These are phyloP conservation scores for Neotoxoptera formosana DNA, from an alignment of 1,140 invertebrate genomes.

Conservation along the genomic window DNA sequence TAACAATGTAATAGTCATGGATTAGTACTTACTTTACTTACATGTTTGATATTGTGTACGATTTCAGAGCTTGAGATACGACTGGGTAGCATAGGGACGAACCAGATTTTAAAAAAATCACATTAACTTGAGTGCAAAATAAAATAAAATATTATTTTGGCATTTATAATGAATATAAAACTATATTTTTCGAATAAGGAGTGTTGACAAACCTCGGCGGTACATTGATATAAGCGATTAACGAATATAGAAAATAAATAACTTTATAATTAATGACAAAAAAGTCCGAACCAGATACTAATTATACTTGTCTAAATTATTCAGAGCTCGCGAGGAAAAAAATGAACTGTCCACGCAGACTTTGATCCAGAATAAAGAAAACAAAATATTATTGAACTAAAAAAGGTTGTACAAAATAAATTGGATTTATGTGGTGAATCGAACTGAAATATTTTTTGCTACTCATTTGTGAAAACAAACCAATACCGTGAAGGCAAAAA, in stretches of 20 bases:
- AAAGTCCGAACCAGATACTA: background rate
- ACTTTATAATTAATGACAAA: background rate
- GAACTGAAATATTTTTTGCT: background rate
- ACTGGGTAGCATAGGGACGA: fast-evolving
- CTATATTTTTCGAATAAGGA: background rate
- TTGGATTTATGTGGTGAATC: background rate
- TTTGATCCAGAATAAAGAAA: constrained; percentile 29
- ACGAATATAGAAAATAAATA: background rate
- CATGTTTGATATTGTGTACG: no score
- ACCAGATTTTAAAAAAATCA: background rate
- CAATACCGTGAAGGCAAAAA: background rate
- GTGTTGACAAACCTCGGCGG: background rate
- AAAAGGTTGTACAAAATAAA: constrained; percentile 1
- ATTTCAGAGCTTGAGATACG: no score
- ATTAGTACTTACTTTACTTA: background rate
- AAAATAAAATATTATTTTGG: background rate
- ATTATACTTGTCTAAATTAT: background rate
- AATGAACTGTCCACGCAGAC: background rate
- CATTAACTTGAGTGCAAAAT: background rate
- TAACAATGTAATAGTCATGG: background rate
- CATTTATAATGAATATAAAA: background rate
- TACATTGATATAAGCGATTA: background rate
- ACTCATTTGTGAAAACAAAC: background rate
- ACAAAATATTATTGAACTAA: background rate
- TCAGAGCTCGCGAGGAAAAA: background rate